Percentiles rank a stretch among this genome's conserved stretches.
Evolutionary conservation across 2,113 vertebrate species (phyloP).

Genomic region (Phainopepla nitens): DNA sequence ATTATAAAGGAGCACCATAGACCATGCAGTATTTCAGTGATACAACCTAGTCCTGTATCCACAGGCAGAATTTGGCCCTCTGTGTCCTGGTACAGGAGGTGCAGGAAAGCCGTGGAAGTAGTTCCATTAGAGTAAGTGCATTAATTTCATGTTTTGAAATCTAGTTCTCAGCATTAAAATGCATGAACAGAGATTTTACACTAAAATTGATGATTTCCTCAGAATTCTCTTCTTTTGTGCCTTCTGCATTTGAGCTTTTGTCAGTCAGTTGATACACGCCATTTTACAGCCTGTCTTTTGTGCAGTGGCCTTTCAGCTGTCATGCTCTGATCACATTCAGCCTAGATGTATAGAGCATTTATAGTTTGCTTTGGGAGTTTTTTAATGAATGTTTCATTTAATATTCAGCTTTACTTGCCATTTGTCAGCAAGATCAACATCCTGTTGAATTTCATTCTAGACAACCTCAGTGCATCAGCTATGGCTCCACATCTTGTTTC

Average conservation of each 20-base stretch:
- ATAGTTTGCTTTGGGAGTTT: not conserved
- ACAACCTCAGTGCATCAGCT: not conserved
- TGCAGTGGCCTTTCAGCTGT: constrained; percentile 37
- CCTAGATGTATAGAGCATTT: constrained; percentile 3
- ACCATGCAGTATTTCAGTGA: not conserved
- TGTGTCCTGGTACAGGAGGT: not conserved
- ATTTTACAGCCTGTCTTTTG: constrained; percentile 1
- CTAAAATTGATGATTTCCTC: not conserved
- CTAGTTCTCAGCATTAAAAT: not conserved
- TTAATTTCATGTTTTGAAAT: not conserved
- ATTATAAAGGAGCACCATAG: not conserved
- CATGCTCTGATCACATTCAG: not conserved
- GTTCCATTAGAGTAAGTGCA: not conserved
- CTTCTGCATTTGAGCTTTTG: not conserved
- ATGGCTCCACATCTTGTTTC: accelerated
- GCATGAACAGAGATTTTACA: not conserved
- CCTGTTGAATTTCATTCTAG: not conserved
- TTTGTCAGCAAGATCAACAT: constrained; percentile 18
- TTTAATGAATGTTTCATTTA: not conserved
- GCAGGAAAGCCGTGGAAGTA: not conserved
- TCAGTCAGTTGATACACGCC: not conserved
- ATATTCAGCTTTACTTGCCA: not conserved
- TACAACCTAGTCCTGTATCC: not conserved
- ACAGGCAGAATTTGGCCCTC: not conserved
- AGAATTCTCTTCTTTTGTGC: not conserved